phyloP scores from a whole-genome alignment of 2,888 invertebrate genomes.

The Polymixis flavicincta region DNA sequence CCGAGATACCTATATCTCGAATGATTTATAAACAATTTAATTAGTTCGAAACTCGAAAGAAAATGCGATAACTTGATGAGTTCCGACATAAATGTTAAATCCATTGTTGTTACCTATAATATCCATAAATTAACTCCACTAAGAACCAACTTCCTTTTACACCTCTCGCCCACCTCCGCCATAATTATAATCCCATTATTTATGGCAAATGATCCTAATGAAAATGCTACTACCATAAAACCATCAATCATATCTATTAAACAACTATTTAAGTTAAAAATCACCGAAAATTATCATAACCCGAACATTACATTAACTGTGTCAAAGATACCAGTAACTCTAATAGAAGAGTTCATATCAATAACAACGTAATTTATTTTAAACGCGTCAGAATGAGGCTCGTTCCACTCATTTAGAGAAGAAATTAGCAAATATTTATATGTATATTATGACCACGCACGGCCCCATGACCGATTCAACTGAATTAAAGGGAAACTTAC shows the following conservation, averaged over 20 bases:
- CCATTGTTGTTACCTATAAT: conserved; percentile 5
- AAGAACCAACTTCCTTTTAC: conserved; percentile 25
- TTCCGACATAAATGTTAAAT: conserved; percentile 18
- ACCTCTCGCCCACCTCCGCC: conserved; percentile 23
- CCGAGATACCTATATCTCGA: background rate
- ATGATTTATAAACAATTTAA: background rate
- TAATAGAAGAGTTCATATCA: conserved; percentile 21
- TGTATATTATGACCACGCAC: conserved; percentile 44
- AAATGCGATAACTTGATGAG: conserved; percentile 7
- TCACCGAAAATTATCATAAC: conserved; percentile 51
- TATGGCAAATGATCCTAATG: conserved; percentile 47
- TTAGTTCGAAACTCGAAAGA: background rate
- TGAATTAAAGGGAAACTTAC: conserved; percentile 71
- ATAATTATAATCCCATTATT: conserved; percentile 53
- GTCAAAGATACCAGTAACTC: conserved; percentile 38
- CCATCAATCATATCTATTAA: conserved; percentile 44
- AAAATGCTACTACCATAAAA: conserved; percentile 50
- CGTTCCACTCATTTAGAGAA: conserved; percentile 41
- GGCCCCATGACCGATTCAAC: conserved; percentile 64
- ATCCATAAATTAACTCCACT: conserved; percentile 26
- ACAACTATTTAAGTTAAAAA: conserved; percentile 42
- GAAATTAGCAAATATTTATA: conserved; percentile 58
- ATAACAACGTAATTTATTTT: conserved; percentile 30
- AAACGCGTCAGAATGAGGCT: conserved; percentile 27
- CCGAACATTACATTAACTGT: conserved; percentile 29